phyloP scores from a whole-genome alignment of 2,888 invertebrate species.

The Colletes collaris region DNA sequence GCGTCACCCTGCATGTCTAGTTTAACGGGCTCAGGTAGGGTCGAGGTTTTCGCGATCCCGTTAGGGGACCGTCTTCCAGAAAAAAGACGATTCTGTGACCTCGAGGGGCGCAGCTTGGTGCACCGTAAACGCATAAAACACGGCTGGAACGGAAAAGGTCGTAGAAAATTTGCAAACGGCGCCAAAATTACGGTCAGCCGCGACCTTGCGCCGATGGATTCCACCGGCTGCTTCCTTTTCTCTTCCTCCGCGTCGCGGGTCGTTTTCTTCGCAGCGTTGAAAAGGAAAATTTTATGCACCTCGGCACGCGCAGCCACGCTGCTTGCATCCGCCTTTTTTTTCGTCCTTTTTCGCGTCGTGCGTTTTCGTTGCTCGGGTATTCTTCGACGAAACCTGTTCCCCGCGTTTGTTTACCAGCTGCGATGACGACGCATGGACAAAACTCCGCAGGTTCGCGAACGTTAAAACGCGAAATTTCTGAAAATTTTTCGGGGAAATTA shows the following conservation, averaged over 20 bases:
- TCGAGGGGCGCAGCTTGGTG: constrained; percentile 56
- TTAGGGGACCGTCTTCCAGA: constrained; percentile 56
- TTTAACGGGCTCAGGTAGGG: constrained; percentile 60
- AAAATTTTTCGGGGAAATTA: too few species aligned
- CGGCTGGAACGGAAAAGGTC: constrained; percentile 40
- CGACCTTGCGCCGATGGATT: constrained; percentile 65
- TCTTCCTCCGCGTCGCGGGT: background rate
- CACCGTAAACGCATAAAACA: constrained; percentile 73
- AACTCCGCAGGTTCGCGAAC: background rate
- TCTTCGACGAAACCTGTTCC: constrained; percentile 25
- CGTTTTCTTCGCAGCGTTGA: background rate
- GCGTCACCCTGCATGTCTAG: too few species aligned
- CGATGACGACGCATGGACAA: constrained; percentile 11
- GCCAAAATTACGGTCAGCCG: constrained; percentile 67
- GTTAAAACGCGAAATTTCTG: background rate
- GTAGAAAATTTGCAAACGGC: constrained; percentile 62
- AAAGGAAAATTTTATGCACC: constrained; percentile 23
- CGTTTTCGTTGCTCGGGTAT: constrained; percentile 17
- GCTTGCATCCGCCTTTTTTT: background rate
- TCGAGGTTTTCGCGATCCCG: constrained; percentile 66
- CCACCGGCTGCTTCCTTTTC: background rate
- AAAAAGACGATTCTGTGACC: constrained; percentile 55
- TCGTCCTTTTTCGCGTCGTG: background rate
- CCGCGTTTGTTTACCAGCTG: constrained; percentile 4
- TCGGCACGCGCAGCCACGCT: constrained; percentile 11